Percentiles rank a stretch among this genome's conserved stretches.
Evolutionary conservation across 1,140 invertebrate genomes (phyloP).

Genomic region (Eupristina koningsbergeri): DNA sequence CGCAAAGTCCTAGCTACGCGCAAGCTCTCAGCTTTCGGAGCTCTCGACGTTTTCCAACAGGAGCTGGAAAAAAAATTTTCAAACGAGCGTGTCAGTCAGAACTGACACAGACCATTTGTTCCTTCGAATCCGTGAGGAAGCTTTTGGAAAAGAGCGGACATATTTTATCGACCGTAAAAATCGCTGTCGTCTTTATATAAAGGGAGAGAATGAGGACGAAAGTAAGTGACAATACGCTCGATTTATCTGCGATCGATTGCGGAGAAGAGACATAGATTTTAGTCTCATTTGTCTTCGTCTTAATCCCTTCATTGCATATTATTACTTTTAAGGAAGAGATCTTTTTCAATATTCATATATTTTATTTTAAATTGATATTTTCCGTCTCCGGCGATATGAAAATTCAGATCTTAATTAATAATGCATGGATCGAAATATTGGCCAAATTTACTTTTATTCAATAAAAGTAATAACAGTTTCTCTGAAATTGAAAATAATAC

Average conservation of each 20-base stretch:
- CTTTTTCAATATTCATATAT: neutral
- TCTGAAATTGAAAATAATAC: too few species aligned
- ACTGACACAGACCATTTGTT: conserved; percentile 45
- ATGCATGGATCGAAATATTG: too few species aligned
- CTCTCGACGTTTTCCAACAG: neutral
- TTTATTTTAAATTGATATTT: neutral
- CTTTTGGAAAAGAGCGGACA: conserved; percentile 36
- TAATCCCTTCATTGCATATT: neutral
- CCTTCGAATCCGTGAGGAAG: conserved; percentile 18
- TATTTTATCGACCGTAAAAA: conserved; percentile 47
- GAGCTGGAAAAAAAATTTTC: neutral
- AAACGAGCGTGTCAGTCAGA: conserved; percentile 20
- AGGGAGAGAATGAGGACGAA: conserved; percentile 8
- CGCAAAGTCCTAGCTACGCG: neutral
- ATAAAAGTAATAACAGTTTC: too few species aligned
- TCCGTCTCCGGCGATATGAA: too few species aligned
- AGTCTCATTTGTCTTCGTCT: conserved; percentile 18
- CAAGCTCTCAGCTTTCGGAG: conserved; percentile 1
- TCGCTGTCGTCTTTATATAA: conserved; percentile 42
- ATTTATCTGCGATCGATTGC: conserved; percentile 28
- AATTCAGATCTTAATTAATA: too few species aligned
- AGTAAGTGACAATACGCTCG: conserved; percentile 26
- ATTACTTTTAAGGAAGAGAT: neutral
- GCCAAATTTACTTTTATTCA: too few species aligned
- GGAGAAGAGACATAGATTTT: neutral